Conservation (phyloP, 2,113 vertebrate species). For the Catharus fuscescens region DNA sequence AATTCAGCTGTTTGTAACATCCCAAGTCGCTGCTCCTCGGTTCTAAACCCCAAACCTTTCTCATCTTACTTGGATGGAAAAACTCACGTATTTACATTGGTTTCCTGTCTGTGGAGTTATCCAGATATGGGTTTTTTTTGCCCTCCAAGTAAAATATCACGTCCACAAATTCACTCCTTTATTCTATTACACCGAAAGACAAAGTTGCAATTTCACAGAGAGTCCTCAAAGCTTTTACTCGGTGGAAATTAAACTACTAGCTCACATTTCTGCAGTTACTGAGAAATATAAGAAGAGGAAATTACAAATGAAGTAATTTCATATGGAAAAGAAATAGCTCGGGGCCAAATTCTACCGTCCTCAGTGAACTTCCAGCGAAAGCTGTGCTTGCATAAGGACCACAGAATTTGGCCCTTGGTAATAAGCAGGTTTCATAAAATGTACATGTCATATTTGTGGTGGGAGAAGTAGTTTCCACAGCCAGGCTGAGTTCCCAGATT, state of each 20-base stretch:
- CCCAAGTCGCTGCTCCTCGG: not conserved
- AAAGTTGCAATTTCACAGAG: conserved; percentile 29
- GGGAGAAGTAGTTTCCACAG: conserved; percentile 75
- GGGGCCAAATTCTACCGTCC: conserved; percentile 21
- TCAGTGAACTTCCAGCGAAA: conserved; percentile 55
- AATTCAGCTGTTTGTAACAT: conserved; percentile 25
- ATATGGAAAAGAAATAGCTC: conserved; percentile 40
- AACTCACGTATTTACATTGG: not conserved
- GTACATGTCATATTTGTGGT: conserved; percentile 76
- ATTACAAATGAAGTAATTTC: conserved; percentile 68
- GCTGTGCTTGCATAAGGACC: conserved; percentile 54
- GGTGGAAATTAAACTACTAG: conserved; percentile 20
- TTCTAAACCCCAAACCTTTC: not conserved
- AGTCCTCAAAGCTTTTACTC: conserved; percentile 6
- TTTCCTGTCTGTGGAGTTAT: not conserved
- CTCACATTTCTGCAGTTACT: conserved; percentile 62
- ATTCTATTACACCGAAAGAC: not conserved
- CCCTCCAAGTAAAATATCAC: conserved; percentile 38
- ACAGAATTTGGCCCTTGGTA: conserved; percentile 52
- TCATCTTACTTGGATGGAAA: conserved; percentile 32
- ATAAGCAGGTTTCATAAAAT: conserved; percentile 61
- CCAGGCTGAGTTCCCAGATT: conserved; percentile 72
- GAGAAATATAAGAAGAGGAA: conserved; percentile 69
- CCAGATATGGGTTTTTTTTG: not conserved
- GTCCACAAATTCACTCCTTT: conserved; percentile 21